These are phyloP conservation scores for Drosophila melanosoma DNA, from an alignment of 2,888 invertebrate species.

Conservation along the genomic window DNA sequence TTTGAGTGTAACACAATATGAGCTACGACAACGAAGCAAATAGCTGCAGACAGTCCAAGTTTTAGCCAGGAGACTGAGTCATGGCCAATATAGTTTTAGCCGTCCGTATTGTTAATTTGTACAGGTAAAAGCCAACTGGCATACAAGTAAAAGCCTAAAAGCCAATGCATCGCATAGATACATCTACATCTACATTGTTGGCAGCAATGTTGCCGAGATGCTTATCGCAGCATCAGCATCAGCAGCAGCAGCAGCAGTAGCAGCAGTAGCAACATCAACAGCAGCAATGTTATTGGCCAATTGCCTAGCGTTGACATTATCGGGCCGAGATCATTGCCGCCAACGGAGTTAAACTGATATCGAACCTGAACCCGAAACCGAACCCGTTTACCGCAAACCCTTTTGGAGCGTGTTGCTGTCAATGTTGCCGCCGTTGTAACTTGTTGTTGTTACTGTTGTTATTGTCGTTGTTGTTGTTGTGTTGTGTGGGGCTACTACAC, in stretches of 20 bases:
- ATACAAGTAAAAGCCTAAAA: slow-evolving; percentile 38
- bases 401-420: slow-evolving; percentile 79
- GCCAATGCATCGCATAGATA: slow-evolving; percentile 61
- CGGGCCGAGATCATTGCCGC: slow-evolving; percentile 76
- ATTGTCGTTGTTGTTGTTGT: slow-evolving; percentile 6
- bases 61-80: slow-evolving; percentile 47
- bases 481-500: slow-evolving; percentile 29
- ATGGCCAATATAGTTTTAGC: slow-evolving; percentile 56
- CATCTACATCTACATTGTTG: slow-evolving; percentile 78
- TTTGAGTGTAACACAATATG: slow-evolving; percentile 53
- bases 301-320: slow-evolving; percentile 83
- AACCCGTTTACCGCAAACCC: slow-evolving; percentile 51
- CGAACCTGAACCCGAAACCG: slow-evolving; percentile 33
- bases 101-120: slow-evolving; percentile 75
- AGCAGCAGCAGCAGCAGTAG: slow-evolving; percentile 27
- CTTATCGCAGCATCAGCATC: slow-evolving; percentile 60
- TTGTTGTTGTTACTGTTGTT: slow-evolving; percentile 20
- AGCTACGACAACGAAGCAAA: slow-evolving; percentile 38
- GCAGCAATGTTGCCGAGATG: slow-evolving; percentile 73
- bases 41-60: slow-evolving; percentile 13
- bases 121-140: slow-evolving; percentile 60
- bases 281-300: slow-evolving; percentile 82
- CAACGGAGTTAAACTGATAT: slow-evolving; percentile 67
- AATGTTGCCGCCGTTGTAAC: slow-evolving; percentile 62
- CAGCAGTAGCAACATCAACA: slow-evolving; percentile 36